phyloP scores from a whole-genome alignment of 1,140 invertebrate species.

The Venustaconcha ellipsiformis region DNA sequence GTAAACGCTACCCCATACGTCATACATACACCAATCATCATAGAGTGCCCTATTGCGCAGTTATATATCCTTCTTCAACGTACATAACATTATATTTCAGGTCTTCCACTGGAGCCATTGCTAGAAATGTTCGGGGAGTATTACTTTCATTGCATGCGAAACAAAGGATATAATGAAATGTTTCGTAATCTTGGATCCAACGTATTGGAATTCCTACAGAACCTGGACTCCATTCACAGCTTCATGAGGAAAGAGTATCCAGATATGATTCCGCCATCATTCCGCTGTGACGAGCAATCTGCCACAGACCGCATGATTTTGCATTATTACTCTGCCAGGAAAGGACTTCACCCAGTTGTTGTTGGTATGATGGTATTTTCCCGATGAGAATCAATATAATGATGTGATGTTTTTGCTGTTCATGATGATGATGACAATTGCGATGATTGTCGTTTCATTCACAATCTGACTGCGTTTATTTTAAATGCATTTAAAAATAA shows the following conservation, averaged over 20 bases:
- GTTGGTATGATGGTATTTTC: constrained; percentile 27
- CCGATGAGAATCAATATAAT: too few species aligned
- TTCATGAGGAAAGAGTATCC: constrained; percentile 43
- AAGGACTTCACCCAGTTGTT: constrained; percentile 42
- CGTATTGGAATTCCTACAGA: constrained; percentile 52
- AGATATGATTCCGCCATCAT: constrained; percentile 48
- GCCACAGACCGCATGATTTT: constrained; percentile 48
- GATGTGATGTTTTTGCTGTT: too few species aligned
- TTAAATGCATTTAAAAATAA: too few species aligned
- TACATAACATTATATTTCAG: constrained; percentile 14
- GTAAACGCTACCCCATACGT: background rate
- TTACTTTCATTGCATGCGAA: constrained; percentile 37
- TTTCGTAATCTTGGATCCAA: constrained; percentile 48
- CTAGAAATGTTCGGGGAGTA: constrained; percentile 46
- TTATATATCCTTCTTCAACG: too few species aligned
- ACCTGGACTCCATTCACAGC: constrained; percentile 48
- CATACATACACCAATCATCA: background rate
- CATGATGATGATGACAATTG: too few species aligned
- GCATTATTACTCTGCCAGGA: constrained; percentile 47
- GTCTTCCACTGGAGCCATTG: constrained; percentile 39
- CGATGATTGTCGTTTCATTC: too few species aligned
- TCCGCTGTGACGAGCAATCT: constrained; percentile 52
- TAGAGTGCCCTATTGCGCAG: too few species aligned
- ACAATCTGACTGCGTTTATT: too few species aligned
- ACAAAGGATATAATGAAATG: constrained; percentile 48